Base-by-base conservation (phyloP, 2,113 vertebrate species). In the Xiphorhynchus elegans region DNA sequence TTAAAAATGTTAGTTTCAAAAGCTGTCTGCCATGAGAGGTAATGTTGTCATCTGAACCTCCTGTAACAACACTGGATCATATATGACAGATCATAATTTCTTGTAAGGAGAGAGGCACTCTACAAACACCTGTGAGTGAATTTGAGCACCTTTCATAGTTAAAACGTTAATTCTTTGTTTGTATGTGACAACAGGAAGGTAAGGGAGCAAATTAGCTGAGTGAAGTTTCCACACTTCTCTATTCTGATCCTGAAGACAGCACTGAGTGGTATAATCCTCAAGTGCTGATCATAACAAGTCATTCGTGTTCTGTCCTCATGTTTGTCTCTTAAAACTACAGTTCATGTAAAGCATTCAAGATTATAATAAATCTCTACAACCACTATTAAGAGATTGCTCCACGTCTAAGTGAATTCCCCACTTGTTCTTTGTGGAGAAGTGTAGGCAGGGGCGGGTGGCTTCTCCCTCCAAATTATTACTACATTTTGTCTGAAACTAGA, bases 381-480 rank as follows among this genome's bases (percentile, higher is more conserved):
- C 5, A 87, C 19, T 4, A 49, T 14, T 1, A 1, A 31, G 9
- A 56, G 10, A 37, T n/a, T 55, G 23, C 69, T 87, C 20, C 14
- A 55, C 13, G 13, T 66, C 5, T 40, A 84, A 69, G 13, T 28
- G 6, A 17, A 73, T 33, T 5, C 7, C 3, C 13, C 2, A 50
- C 26, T 47, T 60, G 4, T 8, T 90, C 26, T 66, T 87, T n/a
- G 6, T 4, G 39, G 15, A 67, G 37, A 49, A 5, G 3, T 24
- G 13, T 31, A 42, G 11, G 6, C 0, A 1, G 16, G 21, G 3
- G 9, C 15, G 40, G 40, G 40, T 42, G 2, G 1, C 23, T 40
- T 52, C 33, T 37, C 23, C 19, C 33, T 33, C 5, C 9, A 74
- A 55, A 66, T 70, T 67, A 53, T 53, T 87, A 82, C 37, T 42